A percentile compares a stretch with the other conserved stretches of the same genome.
Conservation (phyloP, 92 coral and sea anemone species). For the Pocillopora meandrina region DNA sequence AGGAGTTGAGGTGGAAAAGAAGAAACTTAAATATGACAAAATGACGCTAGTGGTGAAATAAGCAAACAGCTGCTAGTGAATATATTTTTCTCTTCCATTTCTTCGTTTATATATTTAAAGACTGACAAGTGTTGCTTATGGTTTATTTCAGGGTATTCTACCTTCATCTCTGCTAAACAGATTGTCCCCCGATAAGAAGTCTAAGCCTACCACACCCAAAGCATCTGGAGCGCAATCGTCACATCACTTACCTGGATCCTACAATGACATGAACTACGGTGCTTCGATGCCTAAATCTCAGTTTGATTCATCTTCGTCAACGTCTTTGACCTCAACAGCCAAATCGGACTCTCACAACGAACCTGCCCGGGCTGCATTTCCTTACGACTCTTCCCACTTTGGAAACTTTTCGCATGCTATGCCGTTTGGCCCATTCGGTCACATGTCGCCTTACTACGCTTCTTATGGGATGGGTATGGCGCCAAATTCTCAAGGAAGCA, state of each 20-base stretch:
- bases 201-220: constrained; percentile 80
- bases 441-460: constrained; percentile 57
- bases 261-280: constrained; percentile 25
- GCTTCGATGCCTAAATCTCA: constrained; percentile 16
- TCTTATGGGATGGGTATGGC: constrained; percentile 73
- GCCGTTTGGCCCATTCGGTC: constrained; percentile 72
- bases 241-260: constrained; percentile 52
- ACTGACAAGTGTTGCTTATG: background rate
- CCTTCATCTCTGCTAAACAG: constrained; percentile 63
- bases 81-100: no score
- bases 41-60: no score
- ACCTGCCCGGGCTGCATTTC: constrained; percentile 50
- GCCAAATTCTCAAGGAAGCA: constrained; percentile 38
- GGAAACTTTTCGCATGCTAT: constrained; percentile 64
- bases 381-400: constrained; percentile 57
- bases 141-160: constrained; percentile 59
- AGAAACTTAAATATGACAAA: no score
- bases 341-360: constrained; percentile 55
- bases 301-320: constrained; percentile 60
- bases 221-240: constrained; percentile 55
- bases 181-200: constrained; percentile 50
- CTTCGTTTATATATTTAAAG: no score
- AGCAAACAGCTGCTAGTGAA: no score
- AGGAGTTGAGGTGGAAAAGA: no score
- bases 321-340: constrained; percentile 52